Conservation (phyloP, 2,797 vertebrate species). For the Anabacerthia variegaticeps region DNA sequence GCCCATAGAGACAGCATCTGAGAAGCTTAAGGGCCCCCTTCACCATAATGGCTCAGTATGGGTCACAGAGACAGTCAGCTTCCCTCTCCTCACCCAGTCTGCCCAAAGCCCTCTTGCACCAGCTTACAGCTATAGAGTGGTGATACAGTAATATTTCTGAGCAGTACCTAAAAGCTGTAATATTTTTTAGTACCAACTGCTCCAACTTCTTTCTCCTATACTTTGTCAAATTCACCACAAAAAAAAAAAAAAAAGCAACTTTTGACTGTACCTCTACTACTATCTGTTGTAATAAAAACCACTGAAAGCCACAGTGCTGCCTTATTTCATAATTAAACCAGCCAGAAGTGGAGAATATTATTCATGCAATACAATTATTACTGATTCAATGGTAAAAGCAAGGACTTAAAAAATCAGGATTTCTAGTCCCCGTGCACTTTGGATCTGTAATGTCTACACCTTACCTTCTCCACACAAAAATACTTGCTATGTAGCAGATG, state of each 20-base stretch:
- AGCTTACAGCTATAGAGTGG: neutral
- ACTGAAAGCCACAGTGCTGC: neutral
- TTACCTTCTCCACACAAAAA: neutral
- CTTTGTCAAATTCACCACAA: neutral
- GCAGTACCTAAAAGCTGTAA: neutral
- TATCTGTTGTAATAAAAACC: neutral
- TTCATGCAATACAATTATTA: neutral
- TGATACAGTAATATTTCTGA: neutral
- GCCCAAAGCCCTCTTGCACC: neutral
- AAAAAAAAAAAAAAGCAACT: neutral
- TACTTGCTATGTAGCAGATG: neutral
- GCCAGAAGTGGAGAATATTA: neutral
- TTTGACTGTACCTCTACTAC: neutral
- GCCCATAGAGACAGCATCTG: neutral
- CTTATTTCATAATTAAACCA: neutral
- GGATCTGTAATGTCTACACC: neutral
- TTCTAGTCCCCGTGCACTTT: neutral
- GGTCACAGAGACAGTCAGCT: neutral
- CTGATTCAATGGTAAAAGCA: neutral
- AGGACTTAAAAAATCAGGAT: neutral
- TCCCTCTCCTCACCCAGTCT: neutral
- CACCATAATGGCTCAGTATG: fast-evolving
- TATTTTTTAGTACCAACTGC: neutral
- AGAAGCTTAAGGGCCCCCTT: neutral
- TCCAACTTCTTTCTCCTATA: neutral